These are phyloP conservation scores for Ganaspis brasiliensis DNA, from an alignment of 2,888 invertebrate genomes.

Conservation along the genomic window DNA sequence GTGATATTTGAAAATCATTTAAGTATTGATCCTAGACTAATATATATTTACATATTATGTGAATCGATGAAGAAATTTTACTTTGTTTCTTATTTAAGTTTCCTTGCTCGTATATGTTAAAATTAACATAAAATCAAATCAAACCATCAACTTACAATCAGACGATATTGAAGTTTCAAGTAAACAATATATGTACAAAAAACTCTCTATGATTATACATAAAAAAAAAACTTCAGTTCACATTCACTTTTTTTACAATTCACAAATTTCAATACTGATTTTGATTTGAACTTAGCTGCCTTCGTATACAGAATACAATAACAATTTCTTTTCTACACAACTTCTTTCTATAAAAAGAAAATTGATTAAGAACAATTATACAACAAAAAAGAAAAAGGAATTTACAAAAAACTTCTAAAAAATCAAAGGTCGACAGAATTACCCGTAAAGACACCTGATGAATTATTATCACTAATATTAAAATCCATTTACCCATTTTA, in stretches of 20 bases:
- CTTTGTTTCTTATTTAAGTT: conserved; percentile 19
- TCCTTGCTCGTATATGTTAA: conserved; percentile 7
- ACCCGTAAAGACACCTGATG: conserved; percentile 51
- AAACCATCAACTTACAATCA: conserved; percentile 5
- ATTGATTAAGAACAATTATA: conserved; percentile 25
- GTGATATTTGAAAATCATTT: conserved; percentile 50
- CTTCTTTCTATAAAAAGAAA: too few relatives aligned
- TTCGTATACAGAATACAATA: not conserved
- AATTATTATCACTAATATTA: conserved; percentile 38
- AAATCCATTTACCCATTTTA: conserved; percentile 46
- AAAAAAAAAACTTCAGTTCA: conserved; percentile 15
- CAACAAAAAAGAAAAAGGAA: conserved; percentile 4
- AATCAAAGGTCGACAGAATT: conserved; percentile 52
- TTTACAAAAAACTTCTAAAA: conserved; percentile 28
- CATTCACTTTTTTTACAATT: conserved; percentile 26
- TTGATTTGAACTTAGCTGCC: conserved; percentile 20
- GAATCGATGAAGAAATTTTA: not conserved
- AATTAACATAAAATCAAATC: not conserved
- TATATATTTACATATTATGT: conserved; percentile 55
- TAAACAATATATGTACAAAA: conserved; percentile 32
- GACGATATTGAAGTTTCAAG: not conserved
- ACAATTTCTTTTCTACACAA: conserved; percentile 20
- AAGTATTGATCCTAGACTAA: conserved; percentile 54
- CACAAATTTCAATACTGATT: conserved; percentile 34
- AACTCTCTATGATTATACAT: not conserved